Base-by-base conservation (phyloP, 1,140 invertebrate genomes). In the Harpegnathos saltator region DNA sequence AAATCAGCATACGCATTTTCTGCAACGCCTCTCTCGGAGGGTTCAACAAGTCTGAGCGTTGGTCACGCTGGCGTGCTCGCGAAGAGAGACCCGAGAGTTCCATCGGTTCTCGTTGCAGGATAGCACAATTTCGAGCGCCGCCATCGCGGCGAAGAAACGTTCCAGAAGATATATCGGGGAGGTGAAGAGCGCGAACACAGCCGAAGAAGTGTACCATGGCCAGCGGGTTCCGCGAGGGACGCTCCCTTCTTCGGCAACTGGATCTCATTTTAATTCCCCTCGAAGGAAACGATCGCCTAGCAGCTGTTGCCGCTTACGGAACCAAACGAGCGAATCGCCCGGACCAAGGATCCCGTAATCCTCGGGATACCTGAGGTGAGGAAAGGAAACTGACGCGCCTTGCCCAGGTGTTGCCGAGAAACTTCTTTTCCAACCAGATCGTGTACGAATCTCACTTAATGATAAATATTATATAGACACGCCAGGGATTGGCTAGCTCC, bases 191-290 rank as follows among this genome's bases (percentile, higher is more conserved):
- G 83, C 82, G 88, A 80, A 84, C 52, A 77, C 22, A 4, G 84
- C 74, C 82, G 85, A 87, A 92, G 82, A 93, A 92, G 92, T 93
- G 84, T 92, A 92, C 91, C 92, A 93, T 92, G 92, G 91, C 78
- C 91, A 85, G 78, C 91, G 73, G 85, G 92, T 93, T 93, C 92
- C 71, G 77, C 71, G 85, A 90, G 88, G 82, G 85, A 83, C 87
- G 88, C 86, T 90, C 90, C 90, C 90, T 91, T 91, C 84, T 88
- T 90, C 82, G 85, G 87, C 75, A 83, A 86, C 83, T 75, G 85
- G 71, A 75, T 89, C 85, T 91, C 83, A 85, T 90, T 92, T 91
- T 89, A 90, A 92, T 91, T 92, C 84, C 85, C 75, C 85, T 66
- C 85, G 82, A 89, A 89, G 87, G 89, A 75, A 74, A 84, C 73